Evolutionary conservation across 2,888 invertebrate species (phyloP), one percentile per base, ranked within the genome.

Genomic region (Ochropacha duplaris): DNA sequence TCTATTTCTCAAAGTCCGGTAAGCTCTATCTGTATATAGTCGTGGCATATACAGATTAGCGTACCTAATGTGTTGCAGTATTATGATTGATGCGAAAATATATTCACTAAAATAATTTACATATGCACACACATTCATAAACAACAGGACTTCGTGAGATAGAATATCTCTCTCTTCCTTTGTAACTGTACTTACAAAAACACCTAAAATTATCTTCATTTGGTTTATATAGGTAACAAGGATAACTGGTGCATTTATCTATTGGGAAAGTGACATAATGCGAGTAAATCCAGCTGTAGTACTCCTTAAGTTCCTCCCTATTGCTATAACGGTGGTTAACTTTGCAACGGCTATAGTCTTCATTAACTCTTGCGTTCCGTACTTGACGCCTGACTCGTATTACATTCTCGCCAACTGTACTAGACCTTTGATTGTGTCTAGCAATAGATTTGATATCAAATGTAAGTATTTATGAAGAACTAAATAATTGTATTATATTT

Each of bases 201-300:
- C 9, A 36, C 14, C 3, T n/a, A n/a, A 36, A n/a, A 9, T 6
- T 1, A 3, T n/a, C 36, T 36, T 36, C 5, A 49, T 44, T 50
- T 55, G 59, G 34, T 62, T 72, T 75, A 69, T 77, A 57, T 66
- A 92, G 92, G 84, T 91, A 57, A 79, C 86, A 19, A 82, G 91
- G 75, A 77, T 91, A 71, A 83, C 80, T 16, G 84, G 87, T 9
- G 83, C 91, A 31, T 88, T 90, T 66, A 72, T 82, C 3, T 89
- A 86, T 68, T 90, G 86, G 86, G 90, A 90, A 62, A 72, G 81
- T 31, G 81, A 92, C 60, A 90, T 92, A 73, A 87, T 92, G 87
- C 76, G 78, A 51, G 79, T 85, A 52, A 91, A 84, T 65, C 81
- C 86, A 50, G 78, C 81, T 1, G 81, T 89, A 3, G 83, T 87